Base-by-base conservation (phyloP, 2,888 invertebrate genomes). In the Coenonympha arcania region DNA sequence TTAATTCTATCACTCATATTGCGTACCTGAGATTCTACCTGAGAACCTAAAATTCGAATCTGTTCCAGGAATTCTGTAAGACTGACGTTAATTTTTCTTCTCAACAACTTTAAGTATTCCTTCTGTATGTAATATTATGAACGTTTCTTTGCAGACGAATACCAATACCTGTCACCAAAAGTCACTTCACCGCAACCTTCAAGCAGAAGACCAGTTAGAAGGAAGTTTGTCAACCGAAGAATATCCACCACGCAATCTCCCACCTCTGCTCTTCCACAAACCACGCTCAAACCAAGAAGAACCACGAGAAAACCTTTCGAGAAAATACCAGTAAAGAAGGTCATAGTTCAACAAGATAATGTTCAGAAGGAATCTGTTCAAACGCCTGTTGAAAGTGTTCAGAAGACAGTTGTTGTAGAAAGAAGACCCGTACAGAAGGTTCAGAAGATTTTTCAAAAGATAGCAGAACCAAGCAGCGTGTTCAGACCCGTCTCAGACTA, bases 401-500 rank as follows among this genome's bases (percentile, higher is more conserved):
- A 54, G 15, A 55, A 52, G 22, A 44, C 47, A 3, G 8, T 48
- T 9, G 50, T 34, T 5, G 22, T 36, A 6, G 48, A 53, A 24
- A 50, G 44, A 15, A 46, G 42, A 3, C 16, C 31, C 6, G 19
- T 39, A 13, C 50, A 55, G 16, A 56, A 39, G 20, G 31, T 33
- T 15, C 37, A 45, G 13, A 44, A 51, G 31, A 26, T 33, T 5
- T 8, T 50, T 19, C 33, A 39, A 40, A 39, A 26, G 16, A 11
- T 42, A n/a, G 37, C 57, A 5, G 63, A 61, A 9, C 65, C 71
- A 0, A 72, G 68, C 42, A 73, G 64, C 60, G 72, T 69, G 0
- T 72, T 68, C 59, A 69, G 62, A 41, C 83, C 84, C 0, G 73
- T 81, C 2, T 69, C 68, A 15, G 89, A 90, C 64, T 91, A 92